Conservation (phyloP, 2,888 invertebrate species). For the Tetheella fluctuosa region DNA sequence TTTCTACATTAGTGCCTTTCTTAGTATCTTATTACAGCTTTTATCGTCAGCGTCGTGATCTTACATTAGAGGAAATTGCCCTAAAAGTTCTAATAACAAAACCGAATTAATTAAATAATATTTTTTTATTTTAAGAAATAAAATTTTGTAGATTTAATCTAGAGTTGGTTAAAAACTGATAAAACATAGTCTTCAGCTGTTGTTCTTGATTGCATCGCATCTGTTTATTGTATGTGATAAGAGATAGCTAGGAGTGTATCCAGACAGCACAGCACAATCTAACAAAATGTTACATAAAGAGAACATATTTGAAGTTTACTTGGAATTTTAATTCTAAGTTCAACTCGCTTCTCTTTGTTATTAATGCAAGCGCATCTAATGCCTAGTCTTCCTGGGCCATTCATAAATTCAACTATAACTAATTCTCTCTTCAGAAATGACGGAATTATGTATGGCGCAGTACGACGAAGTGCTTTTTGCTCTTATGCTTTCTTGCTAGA, state of each 20-base stretch:
- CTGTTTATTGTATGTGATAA: not conserved
- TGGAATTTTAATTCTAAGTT: not conserved
- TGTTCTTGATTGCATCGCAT: conserved; percentile 12
- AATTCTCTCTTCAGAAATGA: conserved; percentile 13
- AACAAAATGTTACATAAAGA: not conserved
- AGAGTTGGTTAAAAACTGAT: not conserved
- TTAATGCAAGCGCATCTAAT: not conserved
- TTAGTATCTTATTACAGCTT: too few relatives aligned
- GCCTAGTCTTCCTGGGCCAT: too few relatives aligned
- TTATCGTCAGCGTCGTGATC: too few relatives aligned
- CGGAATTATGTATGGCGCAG: conserved; percentile 1
- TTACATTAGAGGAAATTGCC: too few relatives aligned
- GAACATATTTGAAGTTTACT: not conserved
- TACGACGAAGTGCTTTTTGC: conserved; percentile 12
- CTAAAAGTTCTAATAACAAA: too few relatives aligned
- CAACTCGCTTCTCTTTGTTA: not conserved
- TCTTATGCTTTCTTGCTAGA: not conserved
- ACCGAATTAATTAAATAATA: not conserved
- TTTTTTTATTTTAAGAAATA: not conserved
- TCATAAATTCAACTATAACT: not conserved
- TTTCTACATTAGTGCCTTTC: too few relatives aligned
- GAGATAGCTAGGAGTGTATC: not conserved
- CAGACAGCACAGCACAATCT: not conserved
- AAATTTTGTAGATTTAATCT: not conserved
- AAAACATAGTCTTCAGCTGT: not conserved